Evolutionary conservation across 64 coral and sea anemone species (phyloP), one percentile per base, ranked within the genome.

Genomic region (Astreopora myriophthalma): DNA sequence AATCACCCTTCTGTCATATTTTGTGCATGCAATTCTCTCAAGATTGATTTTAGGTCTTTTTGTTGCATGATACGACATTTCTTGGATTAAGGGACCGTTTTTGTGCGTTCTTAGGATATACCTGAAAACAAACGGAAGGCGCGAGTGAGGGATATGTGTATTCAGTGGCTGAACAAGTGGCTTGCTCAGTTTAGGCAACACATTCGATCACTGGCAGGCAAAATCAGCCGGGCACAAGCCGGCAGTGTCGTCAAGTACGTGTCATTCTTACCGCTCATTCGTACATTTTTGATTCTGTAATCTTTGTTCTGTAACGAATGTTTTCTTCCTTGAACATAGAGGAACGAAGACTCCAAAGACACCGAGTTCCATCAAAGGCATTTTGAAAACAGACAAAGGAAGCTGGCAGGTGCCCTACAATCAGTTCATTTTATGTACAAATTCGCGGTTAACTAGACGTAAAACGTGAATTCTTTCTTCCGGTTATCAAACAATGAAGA

Each of bases 211-310:
- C 67, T 99, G 5, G 94, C 97, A 34, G 94, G 97, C 51, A 95
- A 96, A 37, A 99, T 99, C 49, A 85, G 91, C 39, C 90, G 97
- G 19, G 97, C 97, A 31, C 90, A 90, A 58, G 83, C 94, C 30
- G 97, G 97, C 3, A 91, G 87, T 71, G 97, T 99, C n/a, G 94
- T 99, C 30, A 99, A 95, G 97, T 99, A 88, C 37, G 93, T 89
- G 49, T 55, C 11, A 55, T 55, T 55, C n/a, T n/a, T n/a, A n/a
- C n/a, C n/a, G n/a, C n/a, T n/a, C n/a, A n/a, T n/a, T n/a, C n/a
- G n/a, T n/a, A 11, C 42, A 46, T 46, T 46, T 6, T 55, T 55
- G 16, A 13, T 3, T 55, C 3, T 55, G 49, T 14, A 16, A 55
- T 14, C 22, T 64, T 24, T 5, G 3, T 64, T 25, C 3, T 24